A percentile compares a stretch with the other conserved stretches of the same genome.
Evolutionary conservation across 2,888 invertebrate genomes (phyloP).

Genomic region (Drosophila peninsularis): DNA sequence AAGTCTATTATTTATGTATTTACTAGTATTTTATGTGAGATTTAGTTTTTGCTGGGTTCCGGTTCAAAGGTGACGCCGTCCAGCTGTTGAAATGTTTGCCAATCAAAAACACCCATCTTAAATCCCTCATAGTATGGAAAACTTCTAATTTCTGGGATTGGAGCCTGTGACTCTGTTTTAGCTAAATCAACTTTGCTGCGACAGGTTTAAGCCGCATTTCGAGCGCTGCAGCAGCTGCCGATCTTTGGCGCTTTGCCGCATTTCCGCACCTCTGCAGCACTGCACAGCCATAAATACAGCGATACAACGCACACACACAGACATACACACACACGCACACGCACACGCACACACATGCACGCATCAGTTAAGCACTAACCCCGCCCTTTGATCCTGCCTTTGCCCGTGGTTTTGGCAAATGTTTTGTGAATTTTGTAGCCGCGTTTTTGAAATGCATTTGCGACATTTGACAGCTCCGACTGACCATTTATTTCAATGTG

Average conservation of each 20-base stretch:
- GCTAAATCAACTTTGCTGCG: slow-evolving; percentile 3
- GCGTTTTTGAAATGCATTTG: slow-evolving; percentile 75
- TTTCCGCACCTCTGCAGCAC: slow-evolving; percentile 29
- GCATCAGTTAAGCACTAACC: slow-evolving; percentile 5
- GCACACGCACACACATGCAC: background rate
- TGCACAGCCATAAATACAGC: slow-evolving; percentile 15
- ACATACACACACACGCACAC: background rate
- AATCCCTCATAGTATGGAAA: background rate
- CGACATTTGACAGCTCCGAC: slow-evolving; percentile 73
- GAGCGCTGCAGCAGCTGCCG: background rate
- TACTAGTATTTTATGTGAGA: no score
- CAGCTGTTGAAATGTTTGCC: no score
- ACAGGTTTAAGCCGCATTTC: background rate
- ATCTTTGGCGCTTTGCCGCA: slow-evolving; percentile 22
- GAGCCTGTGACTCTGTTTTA: background rate
- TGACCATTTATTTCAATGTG: slow-evolving; percentile 56
- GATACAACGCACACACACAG: slow-evolving; percentile 1
- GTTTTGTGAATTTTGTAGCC: slow-evolving; percentile 67
- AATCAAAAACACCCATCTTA: no score
- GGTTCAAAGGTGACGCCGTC: no score
- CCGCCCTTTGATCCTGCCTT: background rate
- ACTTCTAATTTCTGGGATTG: background rate
- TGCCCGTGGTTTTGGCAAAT: slow-evolving; percentile 40
- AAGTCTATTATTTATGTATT: no score
- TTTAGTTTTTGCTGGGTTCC: no score